Conservation (phyloP, 2,113 vertebrate genomes). For the Crotalus viridis region DNA sequence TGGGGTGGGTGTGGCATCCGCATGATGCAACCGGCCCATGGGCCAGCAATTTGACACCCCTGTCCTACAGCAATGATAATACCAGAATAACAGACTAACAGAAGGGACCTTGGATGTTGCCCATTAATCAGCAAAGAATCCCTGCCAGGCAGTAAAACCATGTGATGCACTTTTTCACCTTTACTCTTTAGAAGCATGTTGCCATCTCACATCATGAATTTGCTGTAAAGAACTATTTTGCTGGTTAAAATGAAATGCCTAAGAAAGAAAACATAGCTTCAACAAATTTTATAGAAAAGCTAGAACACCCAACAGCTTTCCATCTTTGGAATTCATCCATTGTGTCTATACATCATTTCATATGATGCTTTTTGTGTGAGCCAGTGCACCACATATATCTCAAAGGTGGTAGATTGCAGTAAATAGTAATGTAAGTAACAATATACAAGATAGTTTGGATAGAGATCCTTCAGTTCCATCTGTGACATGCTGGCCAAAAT, state of each 20-base stretch:
- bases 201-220: background rate
- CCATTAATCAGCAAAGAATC: background rate
- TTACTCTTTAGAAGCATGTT: background rate
- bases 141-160: background rate
- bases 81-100: background rate
- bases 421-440: background rate
- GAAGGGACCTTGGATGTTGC: background rate
- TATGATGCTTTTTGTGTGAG: background rate
- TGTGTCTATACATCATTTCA: background rate
- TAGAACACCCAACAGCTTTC: background rate
- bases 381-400: background rate
- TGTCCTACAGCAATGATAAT: background rate
- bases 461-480: background rate
- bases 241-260: background rate
- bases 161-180: background rate
- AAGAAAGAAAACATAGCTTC: background rate
- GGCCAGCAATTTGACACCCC: background rate
- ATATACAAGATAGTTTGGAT: background rate
- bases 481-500: background rate
- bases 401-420: background rate
- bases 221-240: background rate
- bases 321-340: background rate
- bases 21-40: no score
- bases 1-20: no score
- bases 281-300: background rate